A percentile compares a stretch with the other conserved stretches of the same genome.
Evolutionary conservation across 2,113 vertebrate species (phyloP).

Genomic region (Seriola aureovittata): DNA sequence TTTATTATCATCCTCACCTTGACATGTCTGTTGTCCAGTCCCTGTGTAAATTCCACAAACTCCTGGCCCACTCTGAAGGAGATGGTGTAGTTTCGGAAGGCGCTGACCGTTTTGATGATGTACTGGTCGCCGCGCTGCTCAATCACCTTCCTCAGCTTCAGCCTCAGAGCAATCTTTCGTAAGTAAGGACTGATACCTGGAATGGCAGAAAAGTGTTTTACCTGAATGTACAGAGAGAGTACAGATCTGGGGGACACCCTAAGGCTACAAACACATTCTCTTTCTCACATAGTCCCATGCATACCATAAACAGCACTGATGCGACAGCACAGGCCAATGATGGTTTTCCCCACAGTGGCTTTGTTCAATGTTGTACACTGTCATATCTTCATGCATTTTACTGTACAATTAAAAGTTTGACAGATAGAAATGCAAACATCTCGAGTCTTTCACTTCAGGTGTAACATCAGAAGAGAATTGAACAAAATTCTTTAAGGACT

Average conservation of each 20-base stretch:
- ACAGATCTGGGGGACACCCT: background rate
- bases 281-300: background rate
- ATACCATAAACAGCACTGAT: slow-evolving; percentile 5
- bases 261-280: background rate
- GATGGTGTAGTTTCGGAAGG: slow-evolving; percentile 86
- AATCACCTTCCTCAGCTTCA: slow-evolving; percentile 90
- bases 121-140: slow-evolving; percentile 85
- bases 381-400: background rate
- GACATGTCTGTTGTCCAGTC: slow-evolving; percentile 90
- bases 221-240: background rate
- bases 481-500: slow-evolving; percentile 40
- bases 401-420: background rate
- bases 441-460: background rate
- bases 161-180: slow-evolving; percentile 87
- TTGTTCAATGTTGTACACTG: background rate
- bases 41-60: slow-evolving; percentile 91
- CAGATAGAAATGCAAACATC: background rate
- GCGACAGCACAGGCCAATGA: background rate
- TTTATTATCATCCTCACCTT: slow-evolving; percentile 81
- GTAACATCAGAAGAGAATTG: background rate
- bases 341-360: background rate
- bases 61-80: slow-evolving; percentile 87
- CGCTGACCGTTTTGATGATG: slow-evolving; percentile 87
- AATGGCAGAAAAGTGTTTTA: slow-evolving; percentile 7
- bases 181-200: slow-evolving; percentile 86